phyloP scores from a whole-genome alignment of 1,140 invertebrate species.

The Brachionus plicatilis region DNA sequence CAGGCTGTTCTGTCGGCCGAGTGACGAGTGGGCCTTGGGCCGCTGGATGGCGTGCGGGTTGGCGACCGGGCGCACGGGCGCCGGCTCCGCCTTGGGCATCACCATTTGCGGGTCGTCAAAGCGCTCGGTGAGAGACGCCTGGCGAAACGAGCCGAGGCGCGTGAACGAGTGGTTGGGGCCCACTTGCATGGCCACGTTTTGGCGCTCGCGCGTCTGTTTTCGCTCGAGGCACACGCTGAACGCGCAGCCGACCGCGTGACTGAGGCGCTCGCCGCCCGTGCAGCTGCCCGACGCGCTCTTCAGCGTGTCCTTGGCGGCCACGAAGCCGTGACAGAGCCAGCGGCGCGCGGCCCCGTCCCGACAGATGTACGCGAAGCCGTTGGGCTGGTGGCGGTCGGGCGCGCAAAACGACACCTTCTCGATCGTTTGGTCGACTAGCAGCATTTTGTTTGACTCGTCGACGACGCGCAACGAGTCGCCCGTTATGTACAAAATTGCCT shows the following conservation, averaged over 20 bases:
- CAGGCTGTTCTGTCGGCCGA: background rate
- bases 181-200: constrained; percentile 71
- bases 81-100: constrained; percentile 13
- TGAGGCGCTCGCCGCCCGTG: constrained; percentile 77
- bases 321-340: constrained; percentile 99
- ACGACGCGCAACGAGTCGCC: constrained; percentile 94
- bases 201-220: constrained; percentile 93
- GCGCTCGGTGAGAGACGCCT: constrained; percentile 70
- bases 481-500: constrained; percentile 78
- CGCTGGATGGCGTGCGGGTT: constrained; percentile 31
- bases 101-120: constrained; percentile 61
- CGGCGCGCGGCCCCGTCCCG: constrained; percentile 74
- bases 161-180: constrained; percentile 90
- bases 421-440: constrained; percentile 99
- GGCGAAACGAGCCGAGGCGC: constrained; percentile 81
- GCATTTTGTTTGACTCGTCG: constrained; percentile 92
- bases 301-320: constrained; percentile 67
- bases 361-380: constrained; percentile 90
- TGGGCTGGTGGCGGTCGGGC: constrained; percentile 93
- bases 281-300: background rate
- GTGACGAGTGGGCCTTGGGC: background rate
- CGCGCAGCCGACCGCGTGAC: constrained; percentile 97
- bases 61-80: background rate
- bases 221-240: constrained; percentile 95
- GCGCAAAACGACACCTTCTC: constrained; percentile 99